Evolutionary conservation across 2,797 vertebrate genomes (phyloP).

Genomic region (Coilia nasus): DNA sequence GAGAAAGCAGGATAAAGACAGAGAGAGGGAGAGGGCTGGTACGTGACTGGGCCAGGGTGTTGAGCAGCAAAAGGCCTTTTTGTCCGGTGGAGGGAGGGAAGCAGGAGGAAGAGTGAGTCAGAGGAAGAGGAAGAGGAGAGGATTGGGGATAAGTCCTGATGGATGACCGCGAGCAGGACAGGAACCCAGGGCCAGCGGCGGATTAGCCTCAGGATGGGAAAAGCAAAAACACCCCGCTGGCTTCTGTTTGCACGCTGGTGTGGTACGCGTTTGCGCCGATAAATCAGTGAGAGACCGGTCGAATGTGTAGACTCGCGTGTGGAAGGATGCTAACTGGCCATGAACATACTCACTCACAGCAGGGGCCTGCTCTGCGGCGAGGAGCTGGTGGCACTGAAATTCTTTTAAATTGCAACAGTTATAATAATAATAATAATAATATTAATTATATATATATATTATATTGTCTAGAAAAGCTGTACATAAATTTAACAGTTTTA

Average conservation of each 20-base stretch:
- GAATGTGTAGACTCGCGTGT: no score
- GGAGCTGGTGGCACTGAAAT: no score
- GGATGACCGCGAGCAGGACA: background rate
- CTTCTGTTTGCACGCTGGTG: background rate
- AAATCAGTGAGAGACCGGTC: background rate
- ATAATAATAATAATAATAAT: no score
- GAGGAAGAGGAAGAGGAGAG: background rate
- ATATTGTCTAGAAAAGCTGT: no score
- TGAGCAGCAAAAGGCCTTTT: slow-evolving; percentile 7
- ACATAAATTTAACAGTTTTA: no score
- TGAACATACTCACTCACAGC: no score
- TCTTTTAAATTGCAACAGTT: no score
- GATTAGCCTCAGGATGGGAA: background rate
- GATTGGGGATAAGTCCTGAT: background rate
- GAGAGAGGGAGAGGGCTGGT: no score
- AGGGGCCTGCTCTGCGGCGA: no score
- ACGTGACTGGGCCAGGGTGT: background rate
- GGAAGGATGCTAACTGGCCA: no score
- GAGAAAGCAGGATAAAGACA: no score
- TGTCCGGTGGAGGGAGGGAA: background rate
- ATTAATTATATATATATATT: no score
- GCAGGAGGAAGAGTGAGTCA: background rate
- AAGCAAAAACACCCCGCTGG: background rate
- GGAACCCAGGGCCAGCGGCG: background rate
- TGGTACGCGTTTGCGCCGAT: background rate